Percentiles rank a stretch among this genome's conserved stretches.
These are phyloP conservation scores for Osmerus eperlanus DNA, from an alignment of 2,113 vertebrate genomes.

Conservation along the genomic window DNA sequence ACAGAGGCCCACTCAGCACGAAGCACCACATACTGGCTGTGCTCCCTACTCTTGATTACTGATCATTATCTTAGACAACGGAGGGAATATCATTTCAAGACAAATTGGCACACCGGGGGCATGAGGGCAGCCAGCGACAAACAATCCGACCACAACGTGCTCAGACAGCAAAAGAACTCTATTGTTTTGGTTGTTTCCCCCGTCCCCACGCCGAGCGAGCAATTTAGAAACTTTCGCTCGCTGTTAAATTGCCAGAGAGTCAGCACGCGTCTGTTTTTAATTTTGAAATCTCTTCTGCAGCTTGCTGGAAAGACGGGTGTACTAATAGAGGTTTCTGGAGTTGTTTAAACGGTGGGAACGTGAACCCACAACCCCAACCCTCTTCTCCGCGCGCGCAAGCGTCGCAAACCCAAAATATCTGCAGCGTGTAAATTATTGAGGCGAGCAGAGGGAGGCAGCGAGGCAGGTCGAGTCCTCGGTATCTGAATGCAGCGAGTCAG, in stretches of 20 bases:
- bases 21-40: slow-evolving; percentile 23
- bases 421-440: slow-evolving; percentile 8
- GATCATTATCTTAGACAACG: slow-evolving; percentile 30
- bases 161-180: slow-evolving; percentile 33
- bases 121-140: slow-evolving; percentile 25
- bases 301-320: too few relatives aligned
- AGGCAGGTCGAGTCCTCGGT: not conserved
- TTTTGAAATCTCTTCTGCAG: too few relatives aligned
- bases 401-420: not conserved
- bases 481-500: not conserved
- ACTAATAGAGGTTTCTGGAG: too few relatives aligned
- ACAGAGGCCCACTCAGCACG: slow-evolving; percentile 28
- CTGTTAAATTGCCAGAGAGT: slow-evolving; percentile 10
- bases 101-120: slow-evolving; percentile 48
- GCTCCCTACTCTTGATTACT: slow-evolving; percentile 40
- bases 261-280: not conserved
- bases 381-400: not conserved
- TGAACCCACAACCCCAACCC: too few relatives aligned
- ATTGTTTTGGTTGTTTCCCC: not conserved
- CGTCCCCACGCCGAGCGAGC: slow-evolving; percentile 3
- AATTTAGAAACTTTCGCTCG: slow-evolving; percentile 34
- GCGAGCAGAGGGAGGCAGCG: not conserved
- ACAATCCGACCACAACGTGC: slow-evolving; percentile 37
- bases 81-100: slow-evolving; percentile 38
- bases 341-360: too few relatives aligned